These are phyloP conservation scores for Phalanger gymnotis DNA, from an alignment of 2,797 vertebrate genomes.

Conservation along the genomic window DNA sequence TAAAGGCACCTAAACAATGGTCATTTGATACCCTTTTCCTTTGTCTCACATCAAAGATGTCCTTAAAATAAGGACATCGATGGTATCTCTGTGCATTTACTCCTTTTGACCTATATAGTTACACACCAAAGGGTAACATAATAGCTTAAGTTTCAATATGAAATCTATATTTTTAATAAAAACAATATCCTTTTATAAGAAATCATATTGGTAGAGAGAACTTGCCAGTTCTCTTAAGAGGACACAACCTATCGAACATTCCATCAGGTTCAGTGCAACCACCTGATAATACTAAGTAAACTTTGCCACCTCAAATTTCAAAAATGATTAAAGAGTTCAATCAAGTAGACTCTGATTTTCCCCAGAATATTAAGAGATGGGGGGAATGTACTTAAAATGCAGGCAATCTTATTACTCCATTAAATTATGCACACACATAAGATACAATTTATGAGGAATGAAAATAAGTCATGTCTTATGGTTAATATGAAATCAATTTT, in stretches of 20 bases:
- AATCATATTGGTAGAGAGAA: not conserved
- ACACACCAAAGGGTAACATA: slow-evolving; percentile 43
- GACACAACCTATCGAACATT: not conserved
- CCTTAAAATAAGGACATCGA: not conserved
- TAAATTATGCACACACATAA: slow-evolving; percentile 67
- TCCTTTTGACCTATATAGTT: not conserved
- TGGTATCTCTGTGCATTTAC: slow-evolving; percentile 58
- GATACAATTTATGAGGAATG: slow-evolving; percentile 32
- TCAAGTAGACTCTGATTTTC: slow-evolving; percentile 36
- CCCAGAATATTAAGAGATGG: slow-evolving; percentile 52
- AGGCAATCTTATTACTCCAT: slow-evolving; percentile 56
- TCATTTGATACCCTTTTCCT: not conserved
- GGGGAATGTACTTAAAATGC: slow-evolving; percentile 54
- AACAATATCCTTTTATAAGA: slow-evolving; percentile 22
- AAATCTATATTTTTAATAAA: slow-evolving; percentile 18
- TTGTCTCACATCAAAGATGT: not conserved
- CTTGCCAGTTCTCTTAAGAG: not conserved
- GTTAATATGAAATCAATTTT: slow-evolving; percentile 69
- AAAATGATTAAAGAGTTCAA: slow-evolving; percentile 43
- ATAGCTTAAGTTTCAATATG: slow-evolving; percentile 55
- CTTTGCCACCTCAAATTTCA: slow-evolving; percentile 45
- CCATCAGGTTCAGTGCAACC: not conserved
- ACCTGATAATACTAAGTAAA: not conserved
- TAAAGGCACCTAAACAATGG: not conserved
- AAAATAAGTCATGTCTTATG: slow-evolving; percentile 54